phyloP scores from a whole-genome alignment of 2,888 invertebrate species.

The Tinea trinotella region DNA sequence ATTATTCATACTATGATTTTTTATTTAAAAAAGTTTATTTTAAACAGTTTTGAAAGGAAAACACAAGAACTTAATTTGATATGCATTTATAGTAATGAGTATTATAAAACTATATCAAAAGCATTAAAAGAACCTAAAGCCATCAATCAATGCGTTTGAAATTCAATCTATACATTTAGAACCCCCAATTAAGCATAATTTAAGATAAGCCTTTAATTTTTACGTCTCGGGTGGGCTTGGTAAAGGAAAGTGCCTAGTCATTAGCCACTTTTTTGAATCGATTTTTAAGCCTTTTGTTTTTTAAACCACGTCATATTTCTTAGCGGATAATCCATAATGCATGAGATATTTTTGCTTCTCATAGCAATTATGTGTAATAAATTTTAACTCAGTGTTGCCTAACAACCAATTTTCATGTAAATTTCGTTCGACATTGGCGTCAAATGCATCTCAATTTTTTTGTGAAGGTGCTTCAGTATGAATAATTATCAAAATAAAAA shows the following conservation, averaged over 20 bases:
- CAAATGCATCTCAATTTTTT: neutral
- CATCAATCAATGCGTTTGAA: slow-evolving; percentile 62
- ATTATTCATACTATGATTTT: no score
- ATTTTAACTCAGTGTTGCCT: slow-evolving; percentile 39
- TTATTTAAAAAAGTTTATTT: no score
- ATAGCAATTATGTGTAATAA: slow-evolving; percentile 68
- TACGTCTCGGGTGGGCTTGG: slow-evolving; percentile 61
- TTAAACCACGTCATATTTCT: slow-evolving; percentile 57
- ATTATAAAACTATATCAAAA: slow-evolving; percentile 35
- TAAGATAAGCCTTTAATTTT: slow-evolving; percentile 68
- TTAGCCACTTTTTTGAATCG: slow-evolving; percentile 53
- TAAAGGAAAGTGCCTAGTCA: slow-evolving; percentile 53
- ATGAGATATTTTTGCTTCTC: slow-evolving; percentile 51
- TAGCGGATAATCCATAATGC: slow-evolving; percentile 56
- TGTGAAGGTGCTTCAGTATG: neutral
- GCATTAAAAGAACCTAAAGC: slow-evolving; percentile 40
- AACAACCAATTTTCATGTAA: slow-evolving; percentile 17
- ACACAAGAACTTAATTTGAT: no score
- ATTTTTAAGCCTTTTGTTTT: slow-evolving; percentile 57
- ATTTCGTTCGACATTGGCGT: slow-evolving; percentile 9
- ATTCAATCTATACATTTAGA: slow-evolving; percentile 63
- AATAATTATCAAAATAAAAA: neutral
- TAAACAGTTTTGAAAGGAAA: no score
- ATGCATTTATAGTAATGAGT: neutral
- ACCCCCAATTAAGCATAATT: slow-evolving; percentile 69